Conservation (phyloP, 2,797 vertebrate genomes). For the Ctenochaetus hawaiiensis region DNA sequence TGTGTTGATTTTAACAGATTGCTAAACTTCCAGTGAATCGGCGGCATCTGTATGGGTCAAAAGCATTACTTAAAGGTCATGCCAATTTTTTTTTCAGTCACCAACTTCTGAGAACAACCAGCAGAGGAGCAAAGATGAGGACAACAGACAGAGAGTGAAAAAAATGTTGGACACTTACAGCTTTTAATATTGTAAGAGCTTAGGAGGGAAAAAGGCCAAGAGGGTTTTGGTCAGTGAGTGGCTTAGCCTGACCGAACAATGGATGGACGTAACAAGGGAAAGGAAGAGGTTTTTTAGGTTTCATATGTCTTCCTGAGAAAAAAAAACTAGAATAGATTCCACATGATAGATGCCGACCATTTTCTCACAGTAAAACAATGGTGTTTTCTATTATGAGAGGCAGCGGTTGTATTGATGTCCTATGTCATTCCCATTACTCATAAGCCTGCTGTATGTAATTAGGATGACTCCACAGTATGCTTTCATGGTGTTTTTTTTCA, state of each 20-base stretch:
- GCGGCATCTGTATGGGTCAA: not conserved
- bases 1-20: slow-evolving; percentile 3
- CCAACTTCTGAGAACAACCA: slow-evolving; percentile 25
- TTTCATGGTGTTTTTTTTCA: slow-evolving; percentile 60
- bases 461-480: slow-evolving; percentile 59
- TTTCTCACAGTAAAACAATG: slow-evolving; percentile 79
- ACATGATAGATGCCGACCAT: slow-evolving; percentile 63
- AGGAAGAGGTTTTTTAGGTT: slow-evolving; percentile 14
- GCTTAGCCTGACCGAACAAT: slow-evolving; percentile 49
- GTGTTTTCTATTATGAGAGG: slow-evolving; percentile 73
- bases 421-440: slow-evolving; percentile 74
- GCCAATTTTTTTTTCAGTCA: not conserved
- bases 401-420: slow-evolving; percentile 71
- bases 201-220: slow-evolving; percentile 19
- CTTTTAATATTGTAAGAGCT: slow-evolving; percentile 9
- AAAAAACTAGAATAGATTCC: slow-evolving; percentile 30
- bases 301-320: slow-evolving; percentile 26
- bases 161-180: slow-evolving; percentile 33
- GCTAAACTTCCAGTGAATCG: not conserved
- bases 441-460: slow-evolving; percentile 68
- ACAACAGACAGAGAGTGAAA: slow-evolving; percentile 29
- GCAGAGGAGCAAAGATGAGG: slow-evolving; percentile 16
- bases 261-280: slow-evolving; percentile 40
- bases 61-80: not conserved
- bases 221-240: not conserved